Percentiles rank a stretch among this genome's conserved stretches.
Conservation (phyloP, 2,888 invertebrate species). For the Adela reaumurella region DNA sequence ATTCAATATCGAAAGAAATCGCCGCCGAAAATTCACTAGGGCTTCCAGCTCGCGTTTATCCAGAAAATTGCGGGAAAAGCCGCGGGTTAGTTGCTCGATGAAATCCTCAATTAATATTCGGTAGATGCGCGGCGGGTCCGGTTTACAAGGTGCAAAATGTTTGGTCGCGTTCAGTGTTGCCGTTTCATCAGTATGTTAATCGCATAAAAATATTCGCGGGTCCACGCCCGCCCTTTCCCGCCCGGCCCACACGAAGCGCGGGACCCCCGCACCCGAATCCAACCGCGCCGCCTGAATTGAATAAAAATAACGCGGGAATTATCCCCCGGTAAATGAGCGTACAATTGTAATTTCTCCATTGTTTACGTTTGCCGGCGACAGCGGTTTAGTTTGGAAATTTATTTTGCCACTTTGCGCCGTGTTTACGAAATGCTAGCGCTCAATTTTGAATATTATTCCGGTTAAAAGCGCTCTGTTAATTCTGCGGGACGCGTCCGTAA, state of each 20-base stretch:
- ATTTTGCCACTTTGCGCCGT: not conserved
- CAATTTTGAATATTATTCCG: not conserved
- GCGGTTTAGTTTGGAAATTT: not conserved
- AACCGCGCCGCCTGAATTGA: slow-evolving; percentile 27
- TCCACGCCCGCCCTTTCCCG: slow-evolving; percentile 24
- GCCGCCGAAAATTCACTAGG: no score
- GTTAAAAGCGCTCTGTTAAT: not conserved
- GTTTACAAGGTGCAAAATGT: slow-evolving; percentile 18
- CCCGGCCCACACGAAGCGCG: no score
- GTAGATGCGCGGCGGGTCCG: not conserved
- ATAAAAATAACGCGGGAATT: slow-evolving; percentile 40
- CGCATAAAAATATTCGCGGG: slow-evolving; percentile 48
- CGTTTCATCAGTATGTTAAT: slow-evolving; percentile 55
- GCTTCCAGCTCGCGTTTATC: no score
- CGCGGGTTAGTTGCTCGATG: not conserved
- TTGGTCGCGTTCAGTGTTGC: slow-evolving; percentile 30
- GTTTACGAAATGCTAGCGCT: not conserved
- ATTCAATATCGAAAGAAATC: no score
- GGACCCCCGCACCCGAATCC: no score
- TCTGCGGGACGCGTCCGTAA: not conserved
- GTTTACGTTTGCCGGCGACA: not conserved
- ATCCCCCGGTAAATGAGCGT: not conserved
- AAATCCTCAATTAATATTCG: not conserved
- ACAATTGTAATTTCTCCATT: not conserved
- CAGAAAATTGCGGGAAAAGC: not conserved